Evolutionary conservation across 2,113 vertebrate species (phyloP), one percentile per base, ranked within the genome.

Genomic region (Cyanocitta stelleri): DNA sequence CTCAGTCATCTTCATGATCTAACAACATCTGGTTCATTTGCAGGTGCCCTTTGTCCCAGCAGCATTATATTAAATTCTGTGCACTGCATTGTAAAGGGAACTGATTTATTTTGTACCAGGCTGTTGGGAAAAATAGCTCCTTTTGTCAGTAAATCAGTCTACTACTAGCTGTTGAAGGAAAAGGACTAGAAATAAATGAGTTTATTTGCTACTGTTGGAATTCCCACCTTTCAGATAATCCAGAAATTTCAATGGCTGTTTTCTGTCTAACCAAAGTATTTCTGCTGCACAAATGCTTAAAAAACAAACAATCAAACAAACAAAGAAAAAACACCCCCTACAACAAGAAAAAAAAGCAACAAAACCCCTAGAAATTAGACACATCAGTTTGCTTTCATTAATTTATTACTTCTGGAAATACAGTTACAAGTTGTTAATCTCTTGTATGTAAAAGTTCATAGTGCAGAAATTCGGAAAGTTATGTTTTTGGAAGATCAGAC

Each of bases 21-120:
- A 64, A 54, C 58, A 86, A 72, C 86, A 95, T 81, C 69, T 90
- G 79, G 20, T 85, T 48, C 44, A 77, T 92, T 96, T 96, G 46
- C 58, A 86, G 85, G 61, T 96, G 62, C 67, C 82, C 91, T 79
- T 29, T 93, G 62, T 68, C 59, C 51, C 69, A 59, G 30, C 24
- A 89, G n/a, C 26, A 85, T 84, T 73, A 35, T 72, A 87, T 78
- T 81, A 87, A 86, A 62, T 64, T 68, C 33, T 39, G 5, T 69
- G 68, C 23, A 73, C 17, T 86, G 26, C 63, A 54, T 61, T 79
- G 19, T 58, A 84, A 90, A 81, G 21, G 51, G 61, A 85, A 49
- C 30, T 72, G 29, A 92, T 76, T 49, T 56, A 64, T 91, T 93
- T 92, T 74, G 10, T 54, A 37, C 33, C 32, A 74, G 32, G 10